Percentiles rank a stretch among this genome's conserved stretches.
Evolutionary conservation across 2,797 vertebrate species (phyloP).

Genomic region (Lepilemur septentrionalis): DNA sequence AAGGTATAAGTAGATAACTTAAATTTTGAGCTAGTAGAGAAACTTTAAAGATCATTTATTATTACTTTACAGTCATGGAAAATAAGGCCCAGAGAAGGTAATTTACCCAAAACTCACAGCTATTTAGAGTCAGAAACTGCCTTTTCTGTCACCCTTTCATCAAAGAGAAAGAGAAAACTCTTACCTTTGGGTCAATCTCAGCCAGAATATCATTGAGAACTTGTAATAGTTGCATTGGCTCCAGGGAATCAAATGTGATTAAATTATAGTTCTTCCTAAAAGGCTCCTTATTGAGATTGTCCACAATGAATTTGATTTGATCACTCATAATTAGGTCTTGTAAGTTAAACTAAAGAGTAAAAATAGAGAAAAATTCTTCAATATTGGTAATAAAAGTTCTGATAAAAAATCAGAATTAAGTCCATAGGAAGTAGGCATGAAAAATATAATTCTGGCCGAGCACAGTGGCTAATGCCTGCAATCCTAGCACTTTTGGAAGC

Average conservation of each 20-base stretch:
- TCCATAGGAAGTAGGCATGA: neutral
- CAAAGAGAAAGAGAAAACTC: slow-evolving; percentile 52
- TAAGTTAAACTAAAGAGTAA: slow-evolving; percentile 44
- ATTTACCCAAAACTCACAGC: neutral
- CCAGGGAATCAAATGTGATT: slow-evolving; percentile 96
- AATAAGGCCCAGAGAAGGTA: neutral
- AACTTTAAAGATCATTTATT: neutral
- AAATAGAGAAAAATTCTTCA: slow-evolving; percentile 28
- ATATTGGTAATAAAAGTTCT: neutral
- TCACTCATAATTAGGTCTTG: slow-evolving; percentile 90
- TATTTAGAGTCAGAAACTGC: neutral
- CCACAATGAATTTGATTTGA: slow-evolving; percentile 95
- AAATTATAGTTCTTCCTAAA: slow-evolving; percentile 97
- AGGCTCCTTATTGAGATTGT: slow-evolving; percentile 95
- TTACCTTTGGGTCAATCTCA: slow-evolving; percentile 97
- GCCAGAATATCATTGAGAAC: slow-evolving; percentile 94
- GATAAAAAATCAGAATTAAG: slow-evolving; percentile 37
- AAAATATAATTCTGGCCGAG: neutral
- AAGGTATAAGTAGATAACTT: slow-evolving; percentile 52
- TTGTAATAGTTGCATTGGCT: slow-evolving; percentile 94
- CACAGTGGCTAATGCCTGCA: neutral
- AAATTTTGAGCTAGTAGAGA: neutral
- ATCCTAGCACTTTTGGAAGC: neutral
- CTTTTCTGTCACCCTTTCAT: slow-evolving; percentile 41
- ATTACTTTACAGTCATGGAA: neutral